Evolutionary conservation across 1,140 invertebrate species (phyloP).

Genomic region (Dufourea novaeangliae): DNA sequence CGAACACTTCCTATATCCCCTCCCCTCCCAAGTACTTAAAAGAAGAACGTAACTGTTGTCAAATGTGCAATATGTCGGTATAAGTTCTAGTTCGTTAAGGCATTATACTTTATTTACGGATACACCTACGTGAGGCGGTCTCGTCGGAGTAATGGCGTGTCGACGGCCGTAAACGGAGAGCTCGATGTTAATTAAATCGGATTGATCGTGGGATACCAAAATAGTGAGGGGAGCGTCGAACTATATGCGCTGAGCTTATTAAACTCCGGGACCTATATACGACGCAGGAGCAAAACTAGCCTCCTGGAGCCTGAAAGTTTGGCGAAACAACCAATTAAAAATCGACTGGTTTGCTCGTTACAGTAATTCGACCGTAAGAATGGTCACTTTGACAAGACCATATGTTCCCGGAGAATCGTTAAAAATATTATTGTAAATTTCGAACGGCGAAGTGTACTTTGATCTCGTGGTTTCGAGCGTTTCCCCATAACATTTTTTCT

Average conservation of each 20-base stretch:
- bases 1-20: conserved; percentile 76
- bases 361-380: neutral
- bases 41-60: conserved; percentile 80
- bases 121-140: conserved; percentile 52
- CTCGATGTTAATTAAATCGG: neutral
- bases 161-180: neutral
- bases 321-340: too few relatives aligned
- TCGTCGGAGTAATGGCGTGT: conserved; percentile 27
- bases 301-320: too few relatives aligned
- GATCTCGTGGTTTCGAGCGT: neutral
- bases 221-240: neutral
- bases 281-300: too few relatives aligned
- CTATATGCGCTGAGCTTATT: neutral
- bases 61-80: conserved; percentile 82
- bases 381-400: too few relatives aligned
- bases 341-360: neutral
- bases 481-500: neutral
- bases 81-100: conserved; percentile 77
- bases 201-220: neutral
- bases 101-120: conserved; percentile 76
- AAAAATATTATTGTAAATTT: neutral
- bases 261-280: too few relatives aligned
- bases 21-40: conserved; percentile 77
- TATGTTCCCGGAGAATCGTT: neutral
- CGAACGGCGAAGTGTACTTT: too few relatives aligned